Conservation (phyloP, 2,113 vertebrate species). For the Eretmochelys imbricata region DNA sequence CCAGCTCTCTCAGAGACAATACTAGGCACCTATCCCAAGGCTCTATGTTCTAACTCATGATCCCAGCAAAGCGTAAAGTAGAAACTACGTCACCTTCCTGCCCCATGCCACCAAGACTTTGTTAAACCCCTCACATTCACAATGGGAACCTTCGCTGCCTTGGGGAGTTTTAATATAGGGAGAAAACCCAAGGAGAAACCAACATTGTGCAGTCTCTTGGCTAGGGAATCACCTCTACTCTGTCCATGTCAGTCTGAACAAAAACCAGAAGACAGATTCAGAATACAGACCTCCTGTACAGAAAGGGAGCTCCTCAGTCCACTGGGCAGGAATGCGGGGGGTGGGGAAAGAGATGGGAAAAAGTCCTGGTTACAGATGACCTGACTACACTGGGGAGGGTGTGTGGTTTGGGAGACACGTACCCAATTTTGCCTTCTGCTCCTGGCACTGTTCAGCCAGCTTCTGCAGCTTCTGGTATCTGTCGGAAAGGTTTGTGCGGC, state of each 20-base stretch:
- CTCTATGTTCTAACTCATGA: neutral
- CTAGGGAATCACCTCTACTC: neutral
- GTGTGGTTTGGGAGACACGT: neutral
- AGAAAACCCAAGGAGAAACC: neutral
- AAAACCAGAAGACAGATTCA: rapidly evolving
- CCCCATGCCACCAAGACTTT: neutral
- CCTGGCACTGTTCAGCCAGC: constrained; percentile 76
- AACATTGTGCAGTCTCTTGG: rapidly evolving
- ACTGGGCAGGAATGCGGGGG: neutral
- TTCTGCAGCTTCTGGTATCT: constrained; percentile 88
- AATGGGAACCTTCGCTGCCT: neutral
- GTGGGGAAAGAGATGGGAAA: neutral
- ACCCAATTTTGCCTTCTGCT: constrained; percentile 82
- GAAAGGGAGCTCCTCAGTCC: too few species aligned
- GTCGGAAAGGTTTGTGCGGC: constrained; percentile 82
- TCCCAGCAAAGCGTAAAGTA: neutral
- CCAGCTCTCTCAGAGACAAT: neutral
- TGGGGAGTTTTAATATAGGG: rapidly evolving
- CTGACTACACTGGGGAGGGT: neutral
- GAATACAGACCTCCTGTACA: rapidly evolving
- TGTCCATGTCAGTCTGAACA: rapidly evolving
- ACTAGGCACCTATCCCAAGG: neutral
- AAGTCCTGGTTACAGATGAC: rapidly evolving
- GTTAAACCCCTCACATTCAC: rapidly evolving
- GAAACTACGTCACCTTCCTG: neutral